phyloP scores from a whole-genome alignment of 1,140 invertebrate species.

The Penaeus chinensis region DNA sequence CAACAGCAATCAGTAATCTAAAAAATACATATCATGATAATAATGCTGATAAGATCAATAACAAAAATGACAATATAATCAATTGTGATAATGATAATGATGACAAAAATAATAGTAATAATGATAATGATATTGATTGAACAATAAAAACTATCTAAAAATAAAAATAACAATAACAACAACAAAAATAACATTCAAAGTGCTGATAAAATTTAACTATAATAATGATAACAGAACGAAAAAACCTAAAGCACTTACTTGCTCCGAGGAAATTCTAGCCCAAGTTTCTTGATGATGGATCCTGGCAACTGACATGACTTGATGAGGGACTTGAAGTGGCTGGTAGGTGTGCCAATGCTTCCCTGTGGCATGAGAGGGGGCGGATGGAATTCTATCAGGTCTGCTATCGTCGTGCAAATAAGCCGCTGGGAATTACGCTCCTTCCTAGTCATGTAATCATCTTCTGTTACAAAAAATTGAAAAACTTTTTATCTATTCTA shows the following conservation, averaged over 20 bases:
- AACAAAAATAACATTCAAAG: background rate
- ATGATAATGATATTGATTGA: no score
- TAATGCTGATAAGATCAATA: no score
- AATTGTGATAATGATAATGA: no score
- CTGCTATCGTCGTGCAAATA: conserved; percentile 65
- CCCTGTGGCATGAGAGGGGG: conserved; percentile 71
- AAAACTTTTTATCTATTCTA: no score
- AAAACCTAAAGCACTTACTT: conserved; percentile 13
- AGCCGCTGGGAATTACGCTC: conserved; percentile 66
- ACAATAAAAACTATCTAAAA: no score
- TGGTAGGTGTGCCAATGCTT: conserved; percentile 75
- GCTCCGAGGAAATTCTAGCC: conserved; percentile 67
- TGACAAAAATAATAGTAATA: no score
- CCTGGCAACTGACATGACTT: conserved; percentile 71
- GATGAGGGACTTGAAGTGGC: conserved; percentile 71
- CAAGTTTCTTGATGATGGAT: conserved; percentile 72
- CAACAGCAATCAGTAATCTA: no score
- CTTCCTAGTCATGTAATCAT: conserved; percentile 54
- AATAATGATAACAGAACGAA: background rate
- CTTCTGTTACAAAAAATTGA: background rate
- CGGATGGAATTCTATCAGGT: conserved; percentile 70
- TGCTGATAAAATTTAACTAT: background rate
- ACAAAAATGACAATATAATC: no score
- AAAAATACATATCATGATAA: no score
- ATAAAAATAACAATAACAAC: no score